Percentiles rank a stretch among this genome's conserved stretches.
Conservation (phyloP, 2,113 vertebrate genomes). For the Felis chaus region DNA sequence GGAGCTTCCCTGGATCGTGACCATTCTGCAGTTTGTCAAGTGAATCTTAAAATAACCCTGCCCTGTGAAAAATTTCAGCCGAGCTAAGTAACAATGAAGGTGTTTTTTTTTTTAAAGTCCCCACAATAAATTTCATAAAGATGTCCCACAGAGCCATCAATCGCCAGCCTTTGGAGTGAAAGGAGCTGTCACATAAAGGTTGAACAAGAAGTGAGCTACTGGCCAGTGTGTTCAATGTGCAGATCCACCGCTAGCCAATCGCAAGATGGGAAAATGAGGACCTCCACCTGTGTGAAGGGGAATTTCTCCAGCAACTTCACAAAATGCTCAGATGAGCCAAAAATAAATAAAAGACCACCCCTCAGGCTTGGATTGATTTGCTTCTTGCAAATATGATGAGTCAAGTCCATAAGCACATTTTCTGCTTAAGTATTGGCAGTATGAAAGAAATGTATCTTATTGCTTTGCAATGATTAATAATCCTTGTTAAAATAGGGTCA, state of each 20-base stretch:
- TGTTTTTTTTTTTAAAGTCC: background rate
- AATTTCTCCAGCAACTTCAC: background rate
- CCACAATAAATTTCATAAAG: background rate
- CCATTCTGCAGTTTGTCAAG: background rate
- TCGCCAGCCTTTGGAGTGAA: background rate
- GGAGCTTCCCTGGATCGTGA: background rate
- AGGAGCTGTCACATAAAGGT: background rate
- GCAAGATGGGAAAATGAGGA: background rate
- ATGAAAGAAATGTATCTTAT: background rate
- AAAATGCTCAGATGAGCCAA: background rate
- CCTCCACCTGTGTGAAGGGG: background rate
- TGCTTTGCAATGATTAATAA: background rate
- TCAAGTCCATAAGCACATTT: background rate
- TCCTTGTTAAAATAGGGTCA: background rate
- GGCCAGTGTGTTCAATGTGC: fast-evolving
- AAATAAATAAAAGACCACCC: background rate
- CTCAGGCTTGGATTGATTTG: background rate
- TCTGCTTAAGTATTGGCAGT: background rate
- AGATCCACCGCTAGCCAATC: background rate
- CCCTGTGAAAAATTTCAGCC: background rate
- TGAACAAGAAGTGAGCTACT: background rate
- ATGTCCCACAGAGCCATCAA: background rate
- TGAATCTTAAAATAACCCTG: slow-evolving; percentile 31
- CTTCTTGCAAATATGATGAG: slow-evolving; percentile 2
- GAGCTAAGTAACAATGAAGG: background rate